Evolutionary conservation across 2,888 invertebrate genomes (phyloP).

Genomic region (Andrena bicolor): DNA sequence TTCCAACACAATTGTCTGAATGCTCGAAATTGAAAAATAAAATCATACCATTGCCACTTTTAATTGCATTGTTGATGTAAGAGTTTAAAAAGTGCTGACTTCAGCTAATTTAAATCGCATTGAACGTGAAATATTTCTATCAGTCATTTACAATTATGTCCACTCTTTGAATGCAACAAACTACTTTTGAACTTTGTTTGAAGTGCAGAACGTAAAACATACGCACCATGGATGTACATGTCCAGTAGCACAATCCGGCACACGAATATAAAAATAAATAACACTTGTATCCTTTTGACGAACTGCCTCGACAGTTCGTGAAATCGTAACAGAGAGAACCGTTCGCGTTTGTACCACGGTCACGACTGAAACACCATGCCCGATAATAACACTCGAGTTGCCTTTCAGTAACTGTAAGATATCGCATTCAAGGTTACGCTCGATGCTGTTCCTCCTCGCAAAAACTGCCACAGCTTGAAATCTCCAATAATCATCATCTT

Average conservation of each 20-base stretch:
- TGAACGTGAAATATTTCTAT: too few species aligned
- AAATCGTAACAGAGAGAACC: conserved; percentile 4
- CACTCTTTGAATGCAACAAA: too few species aligned
- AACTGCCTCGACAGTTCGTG: not conserved
- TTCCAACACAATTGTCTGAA: too few species aligned
- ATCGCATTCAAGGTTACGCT: conserved; percentile 45
- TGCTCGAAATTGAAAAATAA: too few species aligned
- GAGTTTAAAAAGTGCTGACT: too few species aligned
- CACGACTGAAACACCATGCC: conserved; percentile 71
- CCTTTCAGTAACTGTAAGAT: conserved; percentile 55
- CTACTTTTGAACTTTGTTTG: too few species aligned
- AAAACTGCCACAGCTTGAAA: conserved; percentile 4
- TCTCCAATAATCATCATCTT: not conserved
- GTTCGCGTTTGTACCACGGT: conserved; percentile 59
- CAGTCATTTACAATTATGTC: too few species aligned
- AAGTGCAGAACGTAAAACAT: too few species aligned
- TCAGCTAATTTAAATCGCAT: too few species aligned
- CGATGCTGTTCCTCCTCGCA: not conserved
- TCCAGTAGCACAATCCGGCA: not conserved
- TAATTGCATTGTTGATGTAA: too few species aligned
- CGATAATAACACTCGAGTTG: conserved; percentile 68
- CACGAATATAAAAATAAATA: not conserved
- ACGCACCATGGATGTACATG: not conserved
- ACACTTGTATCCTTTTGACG: not conserved
- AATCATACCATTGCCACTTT: too few species aligned